These are phyloP conservation scores for Oeneis ivallda DNA, from an alignment of 2,888 invertebrate species.

Conservation along the genomic window DNA sequence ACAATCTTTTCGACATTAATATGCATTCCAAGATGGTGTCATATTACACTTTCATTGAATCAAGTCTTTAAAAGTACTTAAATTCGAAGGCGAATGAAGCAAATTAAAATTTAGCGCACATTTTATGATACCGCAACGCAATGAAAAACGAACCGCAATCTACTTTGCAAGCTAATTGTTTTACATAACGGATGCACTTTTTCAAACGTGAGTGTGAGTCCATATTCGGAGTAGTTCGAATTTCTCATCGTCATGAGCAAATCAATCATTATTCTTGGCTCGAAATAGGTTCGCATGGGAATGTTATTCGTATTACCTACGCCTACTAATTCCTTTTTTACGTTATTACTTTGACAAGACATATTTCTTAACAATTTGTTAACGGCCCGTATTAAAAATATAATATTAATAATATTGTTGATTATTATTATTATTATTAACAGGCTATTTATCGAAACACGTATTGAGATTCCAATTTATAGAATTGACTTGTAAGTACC, in stretches of 20 bases:
- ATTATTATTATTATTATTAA: too few relatives aligned
- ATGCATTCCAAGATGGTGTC: conserved; percentile 11
- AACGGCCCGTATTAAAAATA: not conserved
- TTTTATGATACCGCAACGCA: conserved; percentile 15
- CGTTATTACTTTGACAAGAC: not conserved
- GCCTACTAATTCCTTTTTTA: too few relatives aligned
- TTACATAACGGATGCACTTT: conserved; percentile 46
- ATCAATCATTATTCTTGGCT: conserved; percentile 42
- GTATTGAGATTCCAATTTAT: too few relatives aligned
- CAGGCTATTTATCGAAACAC: too few relatives aligned
- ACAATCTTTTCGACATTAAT: conserved; percentile 2
- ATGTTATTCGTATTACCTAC: conserved; percentile 23
- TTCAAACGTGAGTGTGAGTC: conserved; percentile 38
- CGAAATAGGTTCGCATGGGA: conserved; percentile 33
- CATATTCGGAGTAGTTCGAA: conserved; percentile 44
- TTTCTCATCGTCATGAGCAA: conserved; percentile 39
- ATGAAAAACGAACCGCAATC: conserved; percentile 36
- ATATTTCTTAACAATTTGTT: not conserved
- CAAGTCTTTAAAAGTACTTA: conserved; percentile 16
- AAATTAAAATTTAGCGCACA: conserved; percentile 14
- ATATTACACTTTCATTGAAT: conserved; percentile 27
- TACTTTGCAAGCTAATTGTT: conserved; percentile 47
- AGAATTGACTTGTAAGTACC: too few relatives aligned
- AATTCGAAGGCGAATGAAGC: conserved; percentile 15
- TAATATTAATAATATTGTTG: too few relatives aligned